Evolutionary conservation across 2,797 vertebrate genomes (phyloP).

Genomic region (Micropoecilia bifurca): DNA sequence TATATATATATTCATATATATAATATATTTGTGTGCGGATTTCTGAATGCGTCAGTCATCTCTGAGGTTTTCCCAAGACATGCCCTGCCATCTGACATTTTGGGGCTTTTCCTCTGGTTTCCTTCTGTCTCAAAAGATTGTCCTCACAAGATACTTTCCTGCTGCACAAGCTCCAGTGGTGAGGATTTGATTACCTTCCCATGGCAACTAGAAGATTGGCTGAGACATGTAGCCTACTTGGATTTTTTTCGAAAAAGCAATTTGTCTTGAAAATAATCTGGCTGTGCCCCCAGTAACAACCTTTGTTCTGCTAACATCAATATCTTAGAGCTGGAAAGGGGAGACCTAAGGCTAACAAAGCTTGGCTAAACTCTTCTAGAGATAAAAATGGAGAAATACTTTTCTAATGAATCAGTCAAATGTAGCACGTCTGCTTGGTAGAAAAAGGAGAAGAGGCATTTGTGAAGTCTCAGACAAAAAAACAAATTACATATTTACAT

Average conservation of each 20-base stretch:
- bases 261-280: neutral
- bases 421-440: neutral
- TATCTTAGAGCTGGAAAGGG: constrained; percentile 4
- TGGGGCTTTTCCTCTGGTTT: neutral
- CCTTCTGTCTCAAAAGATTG: constrained; percentile 10
- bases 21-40: neutral
- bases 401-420: neutral
- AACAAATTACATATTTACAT: neutral
- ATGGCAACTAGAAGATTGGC: constrained; percentile 16
- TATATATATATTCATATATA: too few species aligned
- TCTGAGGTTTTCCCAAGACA: constrained; percentile 19
- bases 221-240: constrained; percentile 16
- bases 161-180: constrained; percentile 28
- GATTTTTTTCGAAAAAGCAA: neutral
- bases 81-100: constrained; percentile 18
- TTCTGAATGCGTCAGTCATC: constrained; percentile 22
- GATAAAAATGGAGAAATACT: neutral
- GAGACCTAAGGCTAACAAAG: constrained; percentile 2
- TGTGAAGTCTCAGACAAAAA: neutral
- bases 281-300: neutral
- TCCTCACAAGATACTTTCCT: constrained; percentile 10
- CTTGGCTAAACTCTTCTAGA: neutral
- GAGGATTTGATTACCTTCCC: constrained; percentile 38
- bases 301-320: constrained; percentile 1
- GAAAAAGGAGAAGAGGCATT: neutral